These are phyloP conservation scores for Caerostris extrusa DNA, from an alignment of 1,140 invertebrate species.

Conservation along the genomic window DNA sequence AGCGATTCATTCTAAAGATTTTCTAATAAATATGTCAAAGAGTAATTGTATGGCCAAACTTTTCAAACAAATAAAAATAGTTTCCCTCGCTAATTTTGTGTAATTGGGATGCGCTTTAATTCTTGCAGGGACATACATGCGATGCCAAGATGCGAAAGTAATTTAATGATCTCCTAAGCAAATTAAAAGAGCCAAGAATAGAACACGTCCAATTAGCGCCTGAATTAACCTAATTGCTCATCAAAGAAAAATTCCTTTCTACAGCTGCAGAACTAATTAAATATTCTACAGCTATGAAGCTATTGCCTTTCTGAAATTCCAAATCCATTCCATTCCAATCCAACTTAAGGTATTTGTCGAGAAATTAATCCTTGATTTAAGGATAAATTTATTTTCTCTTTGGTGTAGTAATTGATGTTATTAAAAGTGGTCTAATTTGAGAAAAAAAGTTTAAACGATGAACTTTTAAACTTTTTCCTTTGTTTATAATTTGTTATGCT, in stretches of 20 bases:
- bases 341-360: no score
- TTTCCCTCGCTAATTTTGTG: not conserved
- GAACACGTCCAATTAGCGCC: not conserved
- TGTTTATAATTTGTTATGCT: no score
- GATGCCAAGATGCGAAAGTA: not conserved
- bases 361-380: no score
- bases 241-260: not conserved
- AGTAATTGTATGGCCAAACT: not conserved
- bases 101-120: not conserved
- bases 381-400: no score
- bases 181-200: not conserved
- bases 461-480: no score
- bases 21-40: not conserved
- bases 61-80: not conserved
- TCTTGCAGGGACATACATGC: not conserved
- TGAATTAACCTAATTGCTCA: not conserved
- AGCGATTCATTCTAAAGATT: not conserved
- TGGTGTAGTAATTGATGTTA: no score
- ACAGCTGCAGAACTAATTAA: not conserved
- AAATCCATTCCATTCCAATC: not conserved
- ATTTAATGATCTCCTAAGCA: not conserved
- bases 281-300: not conserved
- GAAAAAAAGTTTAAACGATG: no score
- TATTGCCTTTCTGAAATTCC: not conserved
- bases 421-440: no score